Conservation (phyloP, 2,888 invertebrate species). For the Sarcophaga variegata region DNA sequence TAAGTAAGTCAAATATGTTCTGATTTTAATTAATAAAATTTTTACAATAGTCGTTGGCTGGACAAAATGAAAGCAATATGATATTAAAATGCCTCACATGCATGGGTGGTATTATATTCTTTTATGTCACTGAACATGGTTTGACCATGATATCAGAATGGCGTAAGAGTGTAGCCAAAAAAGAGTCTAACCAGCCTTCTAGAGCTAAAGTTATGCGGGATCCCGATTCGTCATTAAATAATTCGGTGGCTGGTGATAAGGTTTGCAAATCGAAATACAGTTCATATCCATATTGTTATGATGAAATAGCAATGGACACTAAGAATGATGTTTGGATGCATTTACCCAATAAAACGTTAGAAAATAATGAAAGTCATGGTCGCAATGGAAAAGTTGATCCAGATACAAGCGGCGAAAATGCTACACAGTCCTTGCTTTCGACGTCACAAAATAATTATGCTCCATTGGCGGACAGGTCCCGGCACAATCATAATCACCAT, state of each 20-base stretch:
- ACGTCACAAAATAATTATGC: conserved; percentile 79
- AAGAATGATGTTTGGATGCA: conserved; percentile 84
- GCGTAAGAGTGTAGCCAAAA: conserved; percentile 88
- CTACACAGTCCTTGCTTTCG: conserved; percentile 79
- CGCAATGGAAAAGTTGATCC: conserved; percentile 69
- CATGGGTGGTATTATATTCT: conserved; percentile 90
- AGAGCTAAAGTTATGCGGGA: conserved; percentile 87
- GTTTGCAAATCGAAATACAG: conserved; percentile 94
- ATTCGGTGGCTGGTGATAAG: conserved; percentile 82
- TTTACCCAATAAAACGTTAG: conserved; percentile 73
- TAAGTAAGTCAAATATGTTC: background rate
- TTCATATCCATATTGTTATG: conserved; percentile 94
- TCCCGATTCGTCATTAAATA: conserved; percentile 81
- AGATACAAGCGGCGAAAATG: conserved; percentile 72
- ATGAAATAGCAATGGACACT: conserved; percentile 90
- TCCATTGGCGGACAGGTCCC: conserved; percentile 76
- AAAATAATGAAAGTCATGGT: conserved; percentile 57
- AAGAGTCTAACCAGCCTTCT: conserved; percentile 85
- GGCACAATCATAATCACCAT: conserved; percentile 73
- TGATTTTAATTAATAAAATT: background rate
- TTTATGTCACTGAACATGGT: conserved; percentile 94
- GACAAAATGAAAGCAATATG: conserved; percentile 84
- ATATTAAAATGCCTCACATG: conserved; percentile 92
- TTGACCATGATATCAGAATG: conserved; percentile 91
- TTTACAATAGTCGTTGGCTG: conserved; percentile 76